Base-by-base conservation (phyloP, 2,888 invertebrate genomes). In the Empis stercorea region DNA sequence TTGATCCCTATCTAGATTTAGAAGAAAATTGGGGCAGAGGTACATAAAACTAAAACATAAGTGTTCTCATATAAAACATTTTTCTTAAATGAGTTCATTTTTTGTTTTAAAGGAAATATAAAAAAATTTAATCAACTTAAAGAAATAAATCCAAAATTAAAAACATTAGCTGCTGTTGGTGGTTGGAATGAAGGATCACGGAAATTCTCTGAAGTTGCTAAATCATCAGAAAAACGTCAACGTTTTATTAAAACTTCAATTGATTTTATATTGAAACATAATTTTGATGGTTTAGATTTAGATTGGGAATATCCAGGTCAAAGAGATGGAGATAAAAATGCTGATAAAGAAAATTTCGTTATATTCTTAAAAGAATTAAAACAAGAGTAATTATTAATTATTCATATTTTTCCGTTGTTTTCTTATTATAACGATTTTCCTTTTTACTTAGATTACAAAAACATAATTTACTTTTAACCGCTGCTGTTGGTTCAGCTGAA, bases 1-100 rank as follows among this genome's bases (percentile, higher is more conserved):
- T 81, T 13, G 84, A 84, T 58, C 57, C 75, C 0, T 75, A 72
- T 60, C 66, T 79, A 44, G 87, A 86, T 57, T 62, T 81, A 3
- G 71, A 78, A 16, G 78, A 80, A 42, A 70, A 78, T 54, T 73
- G 73, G 59, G 81, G 78, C 15, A 67, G 66, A 59, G 68, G 76
- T 75, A 55, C 39, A 13, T 23, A 39, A 42, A 23, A 20, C n/a
- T n/a, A n/a, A n/a, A n/a, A n/a, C n/a, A n/a, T n/a, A n/a, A n/a
- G n/a, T n/a, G n/a, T n/a, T n/a, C n/a, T n/a, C n/a, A n/a, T n/a
- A n/a, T n/a, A n/a, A n/a, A n/a, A n/a, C n/a, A n/a, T n/a, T n/a
- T n/a, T n/a, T n/a, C n/a, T n/a, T n/a, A n/a, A n/a, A n/a, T n/a
- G n/a, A n/a, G n/a, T n/a, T n/a, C n/a, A n/a, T n/a, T n/a, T n/a